Conservation (phyloP, 1,140 invertebrate species). For the Listronotus bonariensis region DNA sequence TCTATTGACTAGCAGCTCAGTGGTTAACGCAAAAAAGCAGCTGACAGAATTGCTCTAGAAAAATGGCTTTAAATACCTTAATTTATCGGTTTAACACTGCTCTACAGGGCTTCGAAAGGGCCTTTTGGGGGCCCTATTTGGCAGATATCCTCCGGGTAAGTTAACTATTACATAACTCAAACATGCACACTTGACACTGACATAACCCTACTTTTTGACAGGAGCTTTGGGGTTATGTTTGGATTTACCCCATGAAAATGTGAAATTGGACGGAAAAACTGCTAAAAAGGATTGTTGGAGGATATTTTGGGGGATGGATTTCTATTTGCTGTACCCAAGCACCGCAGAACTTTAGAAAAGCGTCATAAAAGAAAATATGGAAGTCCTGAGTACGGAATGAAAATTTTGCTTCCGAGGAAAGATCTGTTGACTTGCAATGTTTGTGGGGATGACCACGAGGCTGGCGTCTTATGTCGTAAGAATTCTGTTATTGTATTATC, state of each 20-base stretch:
- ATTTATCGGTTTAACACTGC: conserved; percentile 18
- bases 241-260: conserved; percentile 15
- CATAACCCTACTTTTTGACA: conserved; percentile 52
- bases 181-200: conserved; percentile 24
- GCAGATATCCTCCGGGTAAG: conserved; percentile 58
- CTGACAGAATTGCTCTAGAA: conserved; percentile 3
- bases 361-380: conserved; percentile 74
- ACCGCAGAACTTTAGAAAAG: conserved; percentile 74
- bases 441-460: conserved; percentile 83
- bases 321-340: conserved; percentile 80
- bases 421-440: conserved; percentile 74
- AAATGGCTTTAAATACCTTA: conserved; percentile 32
- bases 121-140: conserved; percentile 46
- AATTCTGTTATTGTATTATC: conserved; percentile 39
- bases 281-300: conserved; percentile 55
- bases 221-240: conserved; percentile 41
- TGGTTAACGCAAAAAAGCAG: conserved; percentile 1
- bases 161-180: conserved; percentile 46
- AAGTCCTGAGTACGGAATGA: conserved; percentile 65
- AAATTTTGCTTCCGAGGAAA: conserved; percentile 70
- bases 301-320: conserved; percentile 74
- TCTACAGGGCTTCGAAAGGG: conserved; percentile 47
- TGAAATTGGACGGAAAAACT: background rate
- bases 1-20: conserved; percentile 11
- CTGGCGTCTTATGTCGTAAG: conserved; percentile 78